phyloP scores from a whole-genome alignment of 2,888 invertebrate genomes.

The Clivina fossor region DNA sequence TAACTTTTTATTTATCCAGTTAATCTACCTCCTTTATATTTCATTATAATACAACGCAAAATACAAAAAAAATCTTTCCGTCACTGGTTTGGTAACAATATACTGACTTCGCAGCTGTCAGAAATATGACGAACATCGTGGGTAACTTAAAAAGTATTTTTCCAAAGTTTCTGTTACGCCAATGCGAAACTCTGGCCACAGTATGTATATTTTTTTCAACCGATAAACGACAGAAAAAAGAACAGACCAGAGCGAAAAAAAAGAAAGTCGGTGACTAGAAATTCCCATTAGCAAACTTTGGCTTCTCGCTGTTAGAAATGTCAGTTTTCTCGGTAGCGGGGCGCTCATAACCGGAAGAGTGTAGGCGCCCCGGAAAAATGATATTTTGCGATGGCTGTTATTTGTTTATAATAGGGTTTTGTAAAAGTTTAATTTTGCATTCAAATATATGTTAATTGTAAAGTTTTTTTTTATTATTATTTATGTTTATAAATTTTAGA shows the following conservation, averaged over 20 bases:
- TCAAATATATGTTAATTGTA: too few species aligned
- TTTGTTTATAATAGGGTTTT: too few species aligned
- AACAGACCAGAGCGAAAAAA: slow-evolving; percentile 37
- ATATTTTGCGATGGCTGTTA: too few species aligned
- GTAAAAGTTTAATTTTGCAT: too few species aligned
- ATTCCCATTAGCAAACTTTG: slow-evolving; percentile 43
- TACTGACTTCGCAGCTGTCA: slow-evolving; percentile 32
- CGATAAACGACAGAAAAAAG: slow-evolving; percentile 26
- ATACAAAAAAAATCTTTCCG: slow-evolving; percentile 6
- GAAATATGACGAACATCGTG: slow-evolving; percentile 27
- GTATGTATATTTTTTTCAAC: slow-evolving; percentile 26
- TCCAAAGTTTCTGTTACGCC: slow-evolving; percentile 20
- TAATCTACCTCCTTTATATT: too few species aligned
- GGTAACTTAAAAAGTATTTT: slow-evolving; percentile 28
- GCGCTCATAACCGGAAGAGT: too few species aligned
- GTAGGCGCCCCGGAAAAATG: too few species aligned
- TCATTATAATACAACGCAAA: slow-evolving; percentile 24
- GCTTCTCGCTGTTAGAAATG: slow-evolving; percentile 2
- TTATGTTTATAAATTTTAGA: too few species aligned
- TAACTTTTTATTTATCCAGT: too few species aligned
- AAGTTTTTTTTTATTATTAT: too few species aligned
- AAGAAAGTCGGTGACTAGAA: slow-evolving; percentile 45
- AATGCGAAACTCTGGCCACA: neutral
- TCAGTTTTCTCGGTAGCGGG: too few species aligned
- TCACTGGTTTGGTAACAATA: slow-evolving; percentile 24